These are phyloP conservation scores for Candidula unifasciata DNA, from an alignment of 2,888 invertebrate genomes.

Conservation along the genomic window DNA sequence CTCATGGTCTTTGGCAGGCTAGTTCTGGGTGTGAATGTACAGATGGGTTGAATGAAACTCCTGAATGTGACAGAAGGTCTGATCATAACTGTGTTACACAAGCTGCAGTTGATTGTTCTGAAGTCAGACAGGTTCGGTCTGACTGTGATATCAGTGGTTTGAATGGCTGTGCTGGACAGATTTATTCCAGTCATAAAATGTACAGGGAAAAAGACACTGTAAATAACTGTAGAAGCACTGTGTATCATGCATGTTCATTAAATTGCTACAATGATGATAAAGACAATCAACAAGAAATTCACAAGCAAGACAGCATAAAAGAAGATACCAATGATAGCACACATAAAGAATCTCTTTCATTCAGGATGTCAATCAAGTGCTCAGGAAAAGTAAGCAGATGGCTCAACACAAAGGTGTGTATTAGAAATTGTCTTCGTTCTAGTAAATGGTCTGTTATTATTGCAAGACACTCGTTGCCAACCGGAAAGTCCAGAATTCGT, in stretches of 20 bases:
- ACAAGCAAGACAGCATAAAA: not conserved
- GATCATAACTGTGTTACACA: no score
- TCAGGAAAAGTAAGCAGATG: constrained; percentile 54
- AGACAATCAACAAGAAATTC: no score
- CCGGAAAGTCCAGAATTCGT: no score
- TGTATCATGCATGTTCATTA: not conserved
- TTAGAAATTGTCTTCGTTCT: not conserved
- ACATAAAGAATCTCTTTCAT: constrained; percentile 28
- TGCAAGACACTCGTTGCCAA: no score
- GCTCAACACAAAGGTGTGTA: constrained; percentile 49
- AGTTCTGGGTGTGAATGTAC: not conserved
- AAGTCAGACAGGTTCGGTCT: no score
- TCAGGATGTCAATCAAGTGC: constrained; percentile 56
- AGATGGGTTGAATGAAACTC: no score
- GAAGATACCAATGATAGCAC: not conserved
- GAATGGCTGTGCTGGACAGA: no score
- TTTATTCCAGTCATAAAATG: no score
- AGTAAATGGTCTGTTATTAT: not conserved
- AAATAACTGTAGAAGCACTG: not conserved
- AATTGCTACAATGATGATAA: not conserved
- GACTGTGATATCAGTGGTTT: no score
- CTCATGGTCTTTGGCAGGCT: not conserved
- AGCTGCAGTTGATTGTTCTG: no score
- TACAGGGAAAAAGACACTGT: not conserved
- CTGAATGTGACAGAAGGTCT: no score